These are phyloP conservation scores for Sebastes matsubarae DNA, from an alignment of 2,797 vertebrate genomes.

Conservation along the genomic window DNA sequence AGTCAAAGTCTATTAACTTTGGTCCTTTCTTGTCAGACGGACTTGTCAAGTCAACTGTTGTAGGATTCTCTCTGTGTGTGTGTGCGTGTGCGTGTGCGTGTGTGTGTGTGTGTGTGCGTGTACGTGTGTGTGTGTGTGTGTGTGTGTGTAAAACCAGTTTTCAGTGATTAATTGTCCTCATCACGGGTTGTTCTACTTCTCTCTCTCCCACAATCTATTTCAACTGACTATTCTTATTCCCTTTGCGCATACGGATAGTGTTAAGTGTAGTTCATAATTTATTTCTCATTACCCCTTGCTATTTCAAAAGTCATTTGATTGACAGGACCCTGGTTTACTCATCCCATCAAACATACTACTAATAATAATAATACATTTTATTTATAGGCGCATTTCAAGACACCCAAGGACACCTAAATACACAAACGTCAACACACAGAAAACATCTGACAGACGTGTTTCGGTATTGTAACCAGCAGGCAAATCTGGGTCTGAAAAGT, in stretches of 20 bases:
- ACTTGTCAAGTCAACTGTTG: slow-evolving; percentile 21
- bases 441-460: not conserved
- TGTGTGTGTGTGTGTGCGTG: not conserved
- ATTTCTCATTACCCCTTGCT: not conserved
- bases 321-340: not conserved
- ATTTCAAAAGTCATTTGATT: not conserved
- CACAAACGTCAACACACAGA: not conserved
- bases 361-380: too few relatives aligned
- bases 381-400: too few relatives aligned
- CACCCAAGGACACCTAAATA: not conserved
- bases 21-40: slow-evolving; percentile 6
- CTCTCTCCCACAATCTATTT: slow-evolving; percentile 16
- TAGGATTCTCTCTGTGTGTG: not conserved
- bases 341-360: not conserved
- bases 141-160: slow-evolving; percentile 15
- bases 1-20: slow-evolving; percentile 20
- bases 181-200: slow-evolving; percentile 49
- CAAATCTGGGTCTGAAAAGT: too few relatives aligned
- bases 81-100: not conserved
- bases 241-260: not conserved
- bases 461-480: not conserved
- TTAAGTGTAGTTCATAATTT: not conserved
- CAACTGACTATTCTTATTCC: slow-evolving; percentile 21
- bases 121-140: not conserved
- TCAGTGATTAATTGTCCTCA: slow-evolving; percentile 50